phyloP scores from a whole-genome alignment of 2,888 invertebrate species.

The Orthonychiurus folsomi region DNA sequence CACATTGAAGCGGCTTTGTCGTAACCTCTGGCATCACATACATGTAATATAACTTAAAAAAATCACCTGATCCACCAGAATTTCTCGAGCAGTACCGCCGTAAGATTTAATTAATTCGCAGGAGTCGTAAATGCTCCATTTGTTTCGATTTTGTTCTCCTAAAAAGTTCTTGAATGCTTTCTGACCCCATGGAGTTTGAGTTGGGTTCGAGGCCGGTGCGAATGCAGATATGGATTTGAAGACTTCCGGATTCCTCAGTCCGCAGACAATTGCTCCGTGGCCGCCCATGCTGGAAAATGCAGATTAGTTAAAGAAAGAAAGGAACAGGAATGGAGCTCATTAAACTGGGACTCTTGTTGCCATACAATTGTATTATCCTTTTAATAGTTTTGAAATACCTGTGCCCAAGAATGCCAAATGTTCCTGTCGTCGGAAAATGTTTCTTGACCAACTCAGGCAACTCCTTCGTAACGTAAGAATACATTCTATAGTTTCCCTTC shows the following conservation, averaged over 20 bases:
- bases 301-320: conserved; percentile 18
- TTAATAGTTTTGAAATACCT: no score
- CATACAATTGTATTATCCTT: no score
- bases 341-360: no score
- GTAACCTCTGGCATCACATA: no score
- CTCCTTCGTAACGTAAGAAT: conserved; percentile 82
- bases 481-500: conserved; percentile 90
- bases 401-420: conserved; percentile 47
- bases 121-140: conserved; percentile 84
- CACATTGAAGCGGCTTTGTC: no score
- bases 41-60: neutral
- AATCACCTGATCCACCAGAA: conserved; percentile 79
- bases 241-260: conserved; percentile 71
- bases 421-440: conserved; percentile 57
- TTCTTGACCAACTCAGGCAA: conserved; percentile 62
- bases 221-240: conserved; percentile 71
- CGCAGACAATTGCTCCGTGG: conserved; percentile 86
- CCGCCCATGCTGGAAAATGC: conserved; percentile 82
- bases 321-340: no score
- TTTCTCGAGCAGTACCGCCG: conserved; percentile 67
- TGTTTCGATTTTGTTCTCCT: conserved; percentile 47
- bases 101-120: conserved; percentile 71
- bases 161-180: conserved; percentile 63
- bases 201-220: conserved; percentile 87
- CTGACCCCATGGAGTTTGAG: conserved; percentile 72